A percentile compares a stretch with the other conserved stretches of the same genome.
phyloP scores from a whole-genome alignment of 2,113 vertebrate genomes.

The Leptobrachium ailaonicum region DNA sequence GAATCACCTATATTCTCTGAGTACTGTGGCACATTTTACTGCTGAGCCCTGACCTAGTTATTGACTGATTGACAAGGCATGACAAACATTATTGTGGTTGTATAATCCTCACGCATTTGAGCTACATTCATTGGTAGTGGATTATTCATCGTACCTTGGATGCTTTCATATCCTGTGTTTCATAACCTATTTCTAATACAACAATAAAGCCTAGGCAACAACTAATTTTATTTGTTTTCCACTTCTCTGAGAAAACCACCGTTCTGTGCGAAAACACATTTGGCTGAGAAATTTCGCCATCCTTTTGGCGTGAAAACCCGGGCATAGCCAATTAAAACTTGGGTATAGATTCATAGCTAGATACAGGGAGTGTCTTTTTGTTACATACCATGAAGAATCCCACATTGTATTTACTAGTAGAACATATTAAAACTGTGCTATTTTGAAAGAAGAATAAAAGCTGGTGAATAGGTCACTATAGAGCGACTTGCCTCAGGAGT shows the following conservation, averaged over 20 bases:
- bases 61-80: too few species aligned
- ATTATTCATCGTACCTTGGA: neutral
- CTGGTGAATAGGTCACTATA: neutral
- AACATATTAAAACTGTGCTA: neutral
- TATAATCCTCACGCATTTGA: neutral
- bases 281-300: neutral
- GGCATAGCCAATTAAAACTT: too few species aligned
- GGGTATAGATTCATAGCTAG: too few species aligned
- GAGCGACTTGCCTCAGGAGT: neutral
- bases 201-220: neutral
- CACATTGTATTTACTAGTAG: neutral
- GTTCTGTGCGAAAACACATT: neutral
- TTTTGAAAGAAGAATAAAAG: neutral
- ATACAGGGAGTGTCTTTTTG: too few species aligned
- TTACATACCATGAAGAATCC: too few species aligned
- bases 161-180: neutral
- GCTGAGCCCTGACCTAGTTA: too few species aligned
- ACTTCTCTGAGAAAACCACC: neutral
- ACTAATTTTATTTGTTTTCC: neutral
- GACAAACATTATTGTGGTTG: too few species aligned
- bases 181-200: neutral
- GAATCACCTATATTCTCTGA: too few species aligned
- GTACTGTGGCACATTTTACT: too few species aligned
- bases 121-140: neutral
- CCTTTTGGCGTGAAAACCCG: neutral